Evolutionary conservation across 2,888 invertebrate species (phyloP), one percentile per base, ranked within the genome.

Genomic region (Drosophila quasianomalipes): DNA sequence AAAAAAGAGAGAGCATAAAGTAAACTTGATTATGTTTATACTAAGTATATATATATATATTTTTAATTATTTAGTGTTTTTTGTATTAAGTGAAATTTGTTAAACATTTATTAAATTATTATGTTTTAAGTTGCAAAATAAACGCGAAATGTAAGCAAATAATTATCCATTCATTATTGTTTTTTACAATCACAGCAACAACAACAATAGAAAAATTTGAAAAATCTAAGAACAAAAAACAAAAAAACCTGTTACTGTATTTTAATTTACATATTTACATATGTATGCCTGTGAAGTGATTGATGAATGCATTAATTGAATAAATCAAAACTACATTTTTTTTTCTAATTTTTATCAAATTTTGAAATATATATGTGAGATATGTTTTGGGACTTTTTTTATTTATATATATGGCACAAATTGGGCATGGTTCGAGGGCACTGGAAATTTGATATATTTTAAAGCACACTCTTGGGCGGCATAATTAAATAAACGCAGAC

Each of bases 101-200:
- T 91, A 91, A 89, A 86, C 91, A 89, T 90, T 85, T 85, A 90
- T 85, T 85, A 90, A 90, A 85, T 89, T 85, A 90, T 85, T 85
- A 85, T 81, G 85, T 85, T 85, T 89, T 90, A 85, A 85, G 91
- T 88, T 85, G 89, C 85, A 80, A 90, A 85, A 90, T 89, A 90
- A 90, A 85, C 55, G 87, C 86, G 70, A 89, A 90, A 69, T 81
- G 90, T 89, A 85, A 89, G 90, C 85, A 85, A 85, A 70, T 55
- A 54, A 54, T 58, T 68, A 73, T 73, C 26, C 14, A 57, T 57
- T 49, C 26, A 71, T 59, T 41, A 62, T 57, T 72, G 55, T 49
- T 59, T 68, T 55, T 62, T 28, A 47, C 52, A 47, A 58, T 52
- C 35, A 39, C 28, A 64, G n/a, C 72, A 62, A 77, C 41, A 60